A percentile compares a stretch with the other conserved stretches of the same genome.
Conservation (phyloP, 2,888 invertebrate species). For the Erebia ligea region DNA sequence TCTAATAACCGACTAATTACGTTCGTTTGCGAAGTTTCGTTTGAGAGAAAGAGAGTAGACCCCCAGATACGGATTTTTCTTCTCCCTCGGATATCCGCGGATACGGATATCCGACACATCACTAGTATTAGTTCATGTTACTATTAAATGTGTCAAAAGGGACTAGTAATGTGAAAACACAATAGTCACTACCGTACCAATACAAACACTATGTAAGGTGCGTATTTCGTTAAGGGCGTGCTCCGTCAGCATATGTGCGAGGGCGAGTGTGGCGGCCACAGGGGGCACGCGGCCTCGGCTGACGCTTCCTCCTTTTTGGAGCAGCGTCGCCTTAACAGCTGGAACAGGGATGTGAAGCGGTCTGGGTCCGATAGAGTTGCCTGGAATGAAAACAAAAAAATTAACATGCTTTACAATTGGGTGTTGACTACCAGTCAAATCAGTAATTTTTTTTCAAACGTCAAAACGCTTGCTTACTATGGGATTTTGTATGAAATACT, state of each 20-base stretch:
- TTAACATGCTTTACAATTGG: too few species aligned
- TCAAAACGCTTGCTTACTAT: too few species aligned
- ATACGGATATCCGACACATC: too few species aligned
- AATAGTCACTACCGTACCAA: slow-evolving; percentile 21
- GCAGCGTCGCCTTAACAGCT: slow-evolving; percentile 56
- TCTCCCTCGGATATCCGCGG: too few species aligned
- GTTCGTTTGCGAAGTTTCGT: too few species aligned
- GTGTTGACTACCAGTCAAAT: too few species aligned
- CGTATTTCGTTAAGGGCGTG: not conserved
- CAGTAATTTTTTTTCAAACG: too few species aligned
- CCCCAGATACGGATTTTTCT: too few species aligned
- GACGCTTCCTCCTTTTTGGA: slow-evolving; percentile 52
- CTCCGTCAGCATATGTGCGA: slow-evolving; percentile 52
- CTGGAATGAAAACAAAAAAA: slow-evolving; percentile 46
- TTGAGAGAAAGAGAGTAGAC: too few species aligned
- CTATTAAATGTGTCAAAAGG: not conserved
- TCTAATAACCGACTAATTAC: too few species aligned
- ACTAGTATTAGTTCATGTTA: too few species aligned
- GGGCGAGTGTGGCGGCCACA: slow-evolving; percentile 55
- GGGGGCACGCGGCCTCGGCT: slow-evolving; percentile 58
- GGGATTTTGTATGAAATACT: too few species aligned
- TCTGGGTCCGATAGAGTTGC: slow-evolving; percentile 68
- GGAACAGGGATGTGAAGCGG: slow-evolving; percentile 54
- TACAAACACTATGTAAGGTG: slow-evolving; percentile 17
- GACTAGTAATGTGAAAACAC: not conserved